Conservation (phyloP, 2,797 vertebrate species). For the Myotis findleyi region DNA sequence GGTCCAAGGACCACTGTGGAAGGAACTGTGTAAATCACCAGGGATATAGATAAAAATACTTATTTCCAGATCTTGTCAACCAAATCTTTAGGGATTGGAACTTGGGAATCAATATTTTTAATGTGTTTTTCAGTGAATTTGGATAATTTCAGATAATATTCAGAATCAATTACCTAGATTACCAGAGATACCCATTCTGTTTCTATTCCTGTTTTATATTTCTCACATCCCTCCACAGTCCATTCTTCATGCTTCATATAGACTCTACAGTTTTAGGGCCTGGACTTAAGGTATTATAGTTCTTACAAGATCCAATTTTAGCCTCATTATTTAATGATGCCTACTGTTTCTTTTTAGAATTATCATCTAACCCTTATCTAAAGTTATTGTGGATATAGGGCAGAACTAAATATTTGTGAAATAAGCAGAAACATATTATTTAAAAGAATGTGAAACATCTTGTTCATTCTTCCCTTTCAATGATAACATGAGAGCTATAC, state of each 20-base stretch:
- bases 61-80: constrained; percentile 50
- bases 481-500: background rate
- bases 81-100: constrained; percentile 5
- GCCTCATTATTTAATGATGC: background rate
- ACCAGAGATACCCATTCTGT: background rate
- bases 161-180: constrained; percentile 26
- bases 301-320: background rate
- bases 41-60: constrained; percentile 52
- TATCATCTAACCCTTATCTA: background rate
- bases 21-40: background rate
- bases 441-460: background rate
- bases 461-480: background rate
- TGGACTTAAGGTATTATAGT: background rate
- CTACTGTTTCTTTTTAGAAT: background rate
- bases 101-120: constrained; percentile 62
- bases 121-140: constrained; percentile 50
- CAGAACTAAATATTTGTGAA: background rate
- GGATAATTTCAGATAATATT: constrained; percentile 24
- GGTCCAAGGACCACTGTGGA: background rate
- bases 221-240: background rate
- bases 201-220: background rate
- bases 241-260: background rate
- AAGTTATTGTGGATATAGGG: background rate
- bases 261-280: background rate
- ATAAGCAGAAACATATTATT: background rate